These are phyloP conservation scores for Etheostoma perlongum DNA, from an alignment of 2,797 vertebrate genomes.

Conservation along the genomic window DNA sequence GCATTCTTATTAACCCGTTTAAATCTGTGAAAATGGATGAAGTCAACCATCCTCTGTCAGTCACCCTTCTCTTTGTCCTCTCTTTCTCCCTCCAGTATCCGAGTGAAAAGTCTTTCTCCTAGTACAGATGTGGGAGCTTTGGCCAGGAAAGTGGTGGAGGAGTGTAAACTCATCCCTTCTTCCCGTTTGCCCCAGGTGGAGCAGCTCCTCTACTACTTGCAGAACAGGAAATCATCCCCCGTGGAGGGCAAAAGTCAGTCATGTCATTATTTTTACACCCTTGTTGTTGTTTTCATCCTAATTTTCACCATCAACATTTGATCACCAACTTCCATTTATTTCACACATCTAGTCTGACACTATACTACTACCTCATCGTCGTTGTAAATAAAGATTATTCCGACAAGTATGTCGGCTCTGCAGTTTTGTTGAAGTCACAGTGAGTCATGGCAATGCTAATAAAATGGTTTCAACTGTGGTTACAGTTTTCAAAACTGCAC, in stretches of 20 bases:
- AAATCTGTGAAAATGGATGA: background rate
- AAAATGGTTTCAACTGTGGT: too few species aligned
- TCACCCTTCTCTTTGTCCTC: background rate
- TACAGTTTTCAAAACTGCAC: too few species aligned
- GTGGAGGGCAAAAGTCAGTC: slow-evolving; percentile 66
- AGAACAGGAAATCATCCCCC: slow-evolving; percentile 90
- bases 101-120: slow-evolving; percentile 94
- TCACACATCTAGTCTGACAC: background rate
- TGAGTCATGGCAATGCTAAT: too few species aligned
- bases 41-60: background rate
- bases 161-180: slow-evolving; percentile 94
- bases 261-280: too few species aligned
- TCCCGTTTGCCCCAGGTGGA: slow-evolving; percentile 94
- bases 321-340: background rate
- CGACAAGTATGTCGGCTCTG: too few species aligned
- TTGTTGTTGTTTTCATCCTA: background rate
- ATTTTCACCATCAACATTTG: background rate
- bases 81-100: slow-evolving; percentile 84
- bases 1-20: background rate
- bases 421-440: too few species aligned
- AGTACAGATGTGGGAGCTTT: slow-evolving; percentile 93
- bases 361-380: background rate
- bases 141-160: slow-evolving; percentile 95
- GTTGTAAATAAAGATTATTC: too few species aligned
- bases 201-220: slow-evolving; percentile 94